Evolutionary conservation across 1,140 invertebrate species (phyloP).

Genomic region (Trichonephila inaurata): DNA sequence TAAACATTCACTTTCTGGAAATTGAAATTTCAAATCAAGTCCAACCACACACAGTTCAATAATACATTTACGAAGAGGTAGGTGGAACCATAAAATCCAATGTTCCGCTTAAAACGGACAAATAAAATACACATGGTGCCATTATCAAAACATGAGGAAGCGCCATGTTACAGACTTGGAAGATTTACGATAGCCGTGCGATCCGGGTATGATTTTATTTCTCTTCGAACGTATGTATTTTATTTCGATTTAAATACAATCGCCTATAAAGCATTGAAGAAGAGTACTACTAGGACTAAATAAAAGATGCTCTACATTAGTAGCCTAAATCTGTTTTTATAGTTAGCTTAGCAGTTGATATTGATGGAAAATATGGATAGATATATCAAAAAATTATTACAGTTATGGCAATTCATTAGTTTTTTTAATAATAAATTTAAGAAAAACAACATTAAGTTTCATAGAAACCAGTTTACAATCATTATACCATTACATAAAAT

Average conservation of each 20-base stretch:
- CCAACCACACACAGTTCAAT: neutral
- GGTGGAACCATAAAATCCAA: conserved; percentile 11
- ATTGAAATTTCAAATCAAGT: neutral
- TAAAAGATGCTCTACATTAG: neutral
- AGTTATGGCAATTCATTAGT: no score
- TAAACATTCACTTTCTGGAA: neutral
- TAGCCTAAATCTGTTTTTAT: neutral
- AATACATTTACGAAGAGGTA: neutral
- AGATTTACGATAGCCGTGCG: neutral
- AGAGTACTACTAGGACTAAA: neutral
- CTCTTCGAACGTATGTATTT: neutral
- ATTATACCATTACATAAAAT: no score
- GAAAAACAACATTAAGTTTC: no score
- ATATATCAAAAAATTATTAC: no score
- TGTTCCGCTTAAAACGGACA: neutral
- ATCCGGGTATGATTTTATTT: neutral
- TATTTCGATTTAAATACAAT: conserved; percentile 31
- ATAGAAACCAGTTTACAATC: no score
- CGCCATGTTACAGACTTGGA: neutral
- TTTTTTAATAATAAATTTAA: no score
- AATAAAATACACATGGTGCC: neutral
- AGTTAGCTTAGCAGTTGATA: no score
- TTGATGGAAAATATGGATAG: no score
- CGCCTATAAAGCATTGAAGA: conserved; percentile 2
- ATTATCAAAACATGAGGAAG: neutral